Evolutionary conservation across 2,113 vertebrate species (phyloP).

Genomic region (Cyanoliseus patagonus): DNA sequence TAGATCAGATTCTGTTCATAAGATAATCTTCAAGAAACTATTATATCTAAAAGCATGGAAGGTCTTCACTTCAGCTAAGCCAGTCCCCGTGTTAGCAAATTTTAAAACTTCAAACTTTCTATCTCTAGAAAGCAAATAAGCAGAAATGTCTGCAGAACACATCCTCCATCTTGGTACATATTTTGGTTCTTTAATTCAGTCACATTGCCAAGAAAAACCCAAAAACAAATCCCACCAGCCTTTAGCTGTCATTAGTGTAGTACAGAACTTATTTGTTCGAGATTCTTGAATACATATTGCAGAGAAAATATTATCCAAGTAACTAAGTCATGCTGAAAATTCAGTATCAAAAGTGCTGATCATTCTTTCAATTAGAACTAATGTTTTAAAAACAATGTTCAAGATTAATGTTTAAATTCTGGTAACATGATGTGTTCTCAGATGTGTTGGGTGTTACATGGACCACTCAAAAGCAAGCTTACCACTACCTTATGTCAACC

Average conservation of each 20-base stretch:
- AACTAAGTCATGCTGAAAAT: neutral
- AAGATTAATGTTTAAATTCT: neutral
- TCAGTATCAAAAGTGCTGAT: neutral
- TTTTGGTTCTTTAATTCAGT: neutral
- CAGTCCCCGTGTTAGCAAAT: neutral
- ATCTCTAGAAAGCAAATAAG: neutral
- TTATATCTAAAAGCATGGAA: neutral
- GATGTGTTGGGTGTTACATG: neutral
- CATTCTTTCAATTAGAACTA: neutral
- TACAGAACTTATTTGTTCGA: neutral
- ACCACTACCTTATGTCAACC: neutral
- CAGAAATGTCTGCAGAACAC: neutral
- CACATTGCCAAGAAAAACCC: fast-evolving
- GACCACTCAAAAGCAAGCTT: neutral
- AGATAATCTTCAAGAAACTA: neutral
- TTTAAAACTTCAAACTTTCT: neutral
- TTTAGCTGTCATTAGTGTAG: neutral
- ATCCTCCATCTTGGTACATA: neutral
- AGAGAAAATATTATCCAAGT: neutral
- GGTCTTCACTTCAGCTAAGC: neutral
- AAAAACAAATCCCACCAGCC: neutral
- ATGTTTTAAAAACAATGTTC: neutral
- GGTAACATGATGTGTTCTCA: neutral
- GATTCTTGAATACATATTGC: neutral
- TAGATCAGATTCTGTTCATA: neutral